These are phyloP conservation scores for Oryzias melastigma DNA, from an alignment of 2,113 vertebrate species.

Conservation along the genomic window DNA sequence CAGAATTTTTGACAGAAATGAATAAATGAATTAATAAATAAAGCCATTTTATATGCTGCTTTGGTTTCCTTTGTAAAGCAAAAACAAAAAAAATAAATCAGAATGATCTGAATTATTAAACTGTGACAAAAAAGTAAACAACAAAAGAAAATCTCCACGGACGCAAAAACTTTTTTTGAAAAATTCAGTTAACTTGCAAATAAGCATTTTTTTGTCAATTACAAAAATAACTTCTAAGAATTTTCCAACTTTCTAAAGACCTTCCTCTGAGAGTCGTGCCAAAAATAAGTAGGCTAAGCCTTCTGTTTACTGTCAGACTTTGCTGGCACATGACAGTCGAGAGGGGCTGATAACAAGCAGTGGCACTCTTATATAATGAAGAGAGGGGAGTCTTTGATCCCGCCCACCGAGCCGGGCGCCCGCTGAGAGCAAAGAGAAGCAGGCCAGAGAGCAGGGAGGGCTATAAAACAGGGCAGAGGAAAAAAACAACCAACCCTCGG, in stretches of 20 bases:
- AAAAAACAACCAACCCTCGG: slow-evolving; percentile 18
- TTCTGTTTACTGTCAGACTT: background rate
- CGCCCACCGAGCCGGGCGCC: slow-evolving; percentile 36
- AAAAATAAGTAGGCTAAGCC: background rate
- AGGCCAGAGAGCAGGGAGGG: slow-evolving; percentile 45
- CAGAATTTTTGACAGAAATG: too few relatives aligned
- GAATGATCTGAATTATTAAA: too few relatives aligned
- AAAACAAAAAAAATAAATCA: too few relatives aligned
- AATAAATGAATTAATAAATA: too few relatives aligned
- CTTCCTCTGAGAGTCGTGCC: background rate
- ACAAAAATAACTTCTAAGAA: background rate
- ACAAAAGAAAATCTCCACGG: too few relatives aligned
- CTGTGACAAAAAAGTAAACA: too few relatives aligned
- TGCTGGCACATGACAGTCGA: slow-evolving; percentile 10
- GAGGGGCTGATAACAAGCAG: slow-evolving; percentile 33
- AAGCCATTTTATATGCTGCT: too few relatives aligned
- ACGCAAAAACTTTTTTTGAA: too few relatives aligned
- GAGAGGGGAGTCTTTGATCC: slow-evolving; percentile 55
- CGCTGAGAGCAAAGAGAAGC: slow-evolving; percentile 62
- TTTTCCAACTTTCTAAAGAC: background rate
- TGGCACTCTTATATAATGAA: slow-evolving; percentile 49
- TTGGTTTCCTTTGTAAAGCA: too few relatives aligned
- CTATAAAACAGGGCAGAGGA: slow-evolving; percentile 47
- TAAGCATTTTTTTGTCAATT: background rate
- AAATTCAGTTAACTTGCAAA: too few relatives aligned